phyloP scores from a whole-genome alignment of 2,113 vertebrate species.

The Corythoichthys intestinalis region DNA sequence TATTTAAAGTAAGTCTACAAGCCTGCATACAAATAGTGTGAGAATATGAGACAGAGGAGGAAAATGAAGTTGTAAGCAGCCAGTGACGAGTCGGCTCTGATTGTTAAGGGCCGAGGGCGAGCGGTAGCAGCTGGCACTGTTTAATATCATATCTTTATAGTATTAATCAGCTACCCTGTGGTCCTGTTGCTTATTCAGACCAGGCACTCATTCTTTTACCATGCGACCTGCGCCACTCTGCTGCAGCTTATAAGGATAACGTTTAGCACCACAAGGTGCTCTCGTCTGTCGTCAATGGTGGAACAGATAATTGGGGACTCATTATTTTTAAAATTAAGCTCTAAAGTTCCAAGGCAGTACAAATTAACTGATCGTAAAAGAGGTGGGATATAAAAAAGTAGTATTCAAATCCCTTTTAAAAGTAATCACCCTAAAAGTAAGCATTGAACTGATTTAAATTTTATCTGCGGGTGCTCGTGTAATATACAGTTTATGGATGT shows the following conservation, averaged over 20 bases:
- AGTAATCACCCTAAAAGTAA: too few relatives aligned
- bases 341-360: background rate
- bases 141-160: conserved; percentile 60
- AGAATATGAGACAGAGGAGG: conserved; percentile 40
- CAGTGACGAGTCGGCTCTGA: conserved; percentile 47
- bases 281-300: background rate
- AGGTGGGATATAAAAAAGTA: background rate
- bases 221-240: conserved; percentile 9
- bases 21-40: conserved; percentile 31
- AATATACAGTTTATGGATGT: background rate
- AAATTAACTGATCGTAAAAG: background rate
- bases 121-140: conserved; percentile 54
- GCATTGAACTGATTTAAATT: background rate
- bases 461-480: background rate
- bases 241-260: conserved; percentile 54
- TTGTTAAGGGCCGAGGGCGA: conserved; percentile 53
- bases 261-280: conserved; percentile 26
- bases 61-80: conserved; percentile 40
- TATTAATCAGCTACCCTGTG: conserved; percentile 64
- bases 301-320: background rate
- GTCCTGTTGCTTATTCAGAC: conserved; percentile 59
- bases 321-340: background rate
- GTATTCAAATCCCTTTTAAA: background rate
- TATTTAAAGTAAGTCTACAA: conserved; percentile 50
- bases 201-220: conserved; percentile 36